phyloP scores from a whole-genome alignment of 1,140 invertebrate genomes.

The Lineus longissimus region DNA sequence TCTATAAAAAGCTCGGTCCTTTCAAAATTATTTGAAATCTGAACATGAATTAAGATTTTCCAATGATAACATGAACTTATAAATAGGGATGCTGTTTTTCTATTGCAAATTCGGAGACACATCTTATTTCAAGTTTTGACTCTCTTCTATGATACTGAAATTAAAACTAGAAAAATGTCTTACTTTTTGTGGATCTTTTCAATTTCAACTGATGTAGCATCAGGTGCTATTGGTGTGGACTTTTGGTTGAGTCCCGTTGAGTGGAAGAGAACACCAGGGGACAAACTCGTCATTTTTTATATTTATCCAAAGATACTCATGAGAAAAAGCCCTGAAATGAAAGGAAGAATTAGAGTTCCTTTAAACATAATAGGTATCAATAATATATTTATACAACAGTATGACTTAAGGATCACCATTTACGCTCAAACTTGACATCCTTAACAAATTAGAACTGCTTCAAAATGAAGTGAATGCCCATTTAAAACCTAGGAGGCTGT shows the following conservation, averaged over 20 bases:
- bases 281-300: constrained; percentile 28
- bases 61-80: no score
- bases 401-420: no score
- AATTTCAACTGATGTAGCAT: constrained; percentile 21
- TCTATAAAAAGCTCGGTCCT: no score
- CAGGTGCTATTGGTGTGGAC: constrained; percentile 25
- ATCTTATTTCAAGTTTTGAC: no score
- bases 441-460: no score
- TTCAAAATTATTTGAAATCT: no score
- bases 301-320: not conserved
- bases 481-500: no score
- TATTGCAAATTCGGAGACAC: no score
- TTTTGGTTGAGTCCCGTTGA: constrained; percentile 28
- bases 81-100: no score
- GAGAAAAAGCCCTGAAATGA: not conserved
- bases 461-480: no score
- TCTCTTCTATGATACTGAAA: not conserved
- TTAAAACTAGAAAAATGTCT: not conserved
- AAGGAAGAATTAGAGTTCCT: not conserved
- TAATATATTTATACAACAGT: not conserved
- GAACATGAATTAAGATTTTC: no score
- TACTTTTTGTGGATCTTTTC: constrained; percentile 23
- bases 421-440: no score
- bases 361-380: constrained; percentile 1
- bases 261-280: constrained; percentile 29